Conservation (phyloP, 2,797 vertebrate species). For the Acrossocheilus wenchowensis region DNA sequence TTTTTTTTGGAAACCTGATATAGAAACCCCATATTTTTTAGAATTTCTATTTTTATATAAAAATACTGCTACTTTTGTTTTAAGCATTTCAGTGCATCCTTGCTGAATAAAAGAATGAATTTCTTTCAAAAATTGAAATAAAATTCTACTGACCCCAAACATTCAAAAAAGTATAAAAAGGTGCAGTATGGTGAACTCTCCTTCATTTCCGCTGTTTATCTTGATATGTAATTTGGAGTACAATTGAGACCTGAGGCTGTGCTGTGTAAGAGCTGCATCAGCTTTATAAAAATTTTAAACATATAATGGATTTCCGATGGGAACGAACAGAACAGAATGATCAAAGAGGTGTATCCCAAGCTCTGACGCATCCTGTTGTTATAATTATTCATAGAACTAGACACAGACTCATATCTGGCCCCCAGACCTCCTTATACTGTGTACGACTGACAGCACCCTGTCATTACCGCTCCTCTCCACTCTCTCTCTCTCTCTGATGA, state of each 20-base stretch:
- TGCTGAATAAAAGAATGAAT: no score
- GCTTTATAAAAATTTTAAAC: not conserved
- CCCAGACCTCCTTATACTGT: not conserved
- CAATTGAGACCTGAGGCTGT: not conserved
- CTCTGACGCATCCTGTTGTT: slow-evolving; percentile 4
- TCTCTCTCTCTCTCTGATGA: not conserved
- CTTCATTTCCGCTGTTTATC: not conserved
- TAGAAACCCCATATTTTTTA: not conserved
- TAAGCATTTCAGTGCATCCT: not conserved
- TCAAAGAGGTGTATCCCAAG: not conserved
- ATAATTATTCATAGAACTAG: slow-evolving; percentile 11
- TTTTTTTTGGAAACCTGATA: not conserved
- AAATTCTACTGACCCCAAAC: not conserved
- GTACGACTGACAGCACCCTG: slow-evolving; percentile 15
- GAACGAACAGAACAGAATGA: not conserved
- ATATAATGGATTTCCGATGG: slow-evolving; percentile 9
- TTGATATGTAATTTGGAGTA: not conserved
- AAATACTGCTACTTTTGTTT: not conserved
- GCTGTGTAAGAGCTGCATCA: slow-evolving; percentile 2
- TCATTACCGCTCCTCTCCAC: slow-evolving; percentile 35
- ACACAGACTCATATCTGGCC: not conserved
- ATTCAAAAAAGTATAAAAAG: not conserved
- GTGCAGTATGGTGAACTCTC: not conserved
- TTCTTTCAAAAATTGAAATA: not conserved
- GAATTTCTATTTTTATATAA: not conserved